Conservation (phyloP, 2,888 invertebrate genomes). For the Lithophane ornitopus region DNA sequence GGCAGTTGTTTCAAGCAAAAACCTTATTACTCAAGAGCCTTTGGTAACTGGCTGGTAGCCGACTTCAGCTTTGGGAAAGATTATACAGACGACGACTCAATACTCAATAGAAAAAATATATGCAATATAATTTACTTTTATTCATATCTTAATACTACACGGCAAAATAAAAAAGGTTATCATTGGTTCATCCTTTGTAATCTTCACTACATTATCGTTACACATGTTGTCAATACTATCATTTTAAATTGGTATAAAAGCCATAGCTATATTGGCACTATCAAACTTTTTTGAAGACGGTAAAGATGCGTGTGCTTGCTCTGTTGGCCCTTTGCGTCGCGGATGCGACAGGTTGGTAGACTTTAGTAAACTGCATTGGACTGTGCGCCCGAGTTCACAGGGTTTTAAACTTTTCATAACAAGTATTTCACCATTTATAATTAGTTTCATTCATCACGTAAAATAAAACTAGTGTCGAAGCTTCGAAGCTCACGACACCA, state of each 20-base stretch:
- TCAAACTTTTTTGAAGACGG: neutral
- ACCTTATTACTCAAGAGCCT: neutral
- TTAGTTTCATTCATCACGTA: neutral
- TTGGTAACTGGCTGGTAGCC: neutral
- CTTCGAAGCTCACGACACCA: no score
- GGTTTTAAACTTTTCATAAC: neutral
- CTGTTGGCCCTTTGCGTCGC: slow-evolving; percentile 32
- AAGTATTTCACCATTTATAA: neutral
- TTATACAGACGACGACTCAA: neutral
- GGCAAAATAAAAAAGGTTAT: neutral
- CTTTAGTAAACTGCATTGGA: slow-evolving; percentile 30
- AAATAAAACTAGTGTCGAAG: neutral
- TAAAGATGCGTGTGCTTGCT: slow-evolving; percentile 33
- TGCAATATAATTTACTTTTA: neutral
- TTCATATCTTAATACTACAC: neutral
- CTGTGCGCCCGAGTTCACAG: neutral
- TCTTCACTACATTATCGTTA: neutral
- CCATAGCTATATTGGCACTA: neutral
- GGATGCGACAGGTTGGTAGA: slow-evolving; percentile 75
- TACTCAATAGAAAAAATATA: neutral
- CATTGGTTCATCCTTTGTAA: neutral
- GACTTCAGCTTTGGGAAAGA: neutral
- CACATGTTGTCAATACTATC: neutral
- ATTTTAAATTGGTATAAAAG: slow-evolving; percentile 21
- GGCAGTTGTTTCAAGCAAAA: neutral